These are phyloP conservation scores for Strix occidentalis DNA, from an alignment of 2,797 vertebrate genomes.

Conservation along the genomic window DNA sequence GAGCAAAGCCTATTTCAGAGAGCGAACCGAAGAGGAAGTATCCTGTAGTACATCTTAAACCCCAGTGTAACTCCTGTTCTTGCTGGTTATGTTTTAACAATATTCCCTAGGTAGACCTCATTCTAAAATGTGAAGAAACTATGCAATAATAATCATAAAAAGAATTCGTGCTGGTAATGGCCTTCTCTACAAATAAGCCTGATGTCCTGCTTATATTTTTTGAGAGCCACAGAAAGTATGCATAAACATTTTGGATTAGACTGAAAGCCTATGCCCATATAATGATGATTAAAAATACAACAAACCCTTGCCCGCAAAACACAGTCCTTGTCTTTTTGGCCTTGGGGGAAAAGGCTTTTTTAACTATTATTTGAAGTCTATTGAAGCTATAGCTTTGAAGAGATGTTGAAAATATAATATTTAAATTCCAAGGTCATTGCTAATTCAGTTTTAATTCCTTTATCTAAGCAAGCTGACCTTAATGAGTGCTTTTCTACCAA, in stretches of 20 bases:
- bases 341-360: neutral
- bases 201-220: neutral
- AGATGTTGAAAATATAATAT: neutral
- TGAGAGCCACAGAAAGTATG: neutral
- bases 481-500: neutral
- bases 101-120: neutral
- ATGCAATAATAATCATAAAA: neutral
- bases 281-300: neutral
- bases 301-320: neutral
- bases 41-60: neutral
- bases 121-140: neutral
- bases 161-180: neutral
- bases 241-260: neutral
- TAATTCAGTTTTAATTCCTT: slow-evolving; percentile 47
- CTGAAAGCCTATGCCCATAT: neutral
- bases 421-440: slow-evolving; percentile 5
- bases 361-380: neutral
- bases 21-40: neutral
- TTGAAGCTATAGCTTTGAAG: slow-evolving; percentile 33
- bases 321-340: neutral
- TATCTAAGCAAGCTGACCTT: neutral
- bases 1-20: neutral
- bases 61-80: neutral
- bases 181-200: neutral
- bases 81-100: neutral